Percentiles rank a stretch among this genome's conserved stretches.
These are phyloP conservation scores for Argyrosomus japonicus DNA, from an alignment of 2,113 vertebrate genomes.

Conservation along the genomic window DNA sequence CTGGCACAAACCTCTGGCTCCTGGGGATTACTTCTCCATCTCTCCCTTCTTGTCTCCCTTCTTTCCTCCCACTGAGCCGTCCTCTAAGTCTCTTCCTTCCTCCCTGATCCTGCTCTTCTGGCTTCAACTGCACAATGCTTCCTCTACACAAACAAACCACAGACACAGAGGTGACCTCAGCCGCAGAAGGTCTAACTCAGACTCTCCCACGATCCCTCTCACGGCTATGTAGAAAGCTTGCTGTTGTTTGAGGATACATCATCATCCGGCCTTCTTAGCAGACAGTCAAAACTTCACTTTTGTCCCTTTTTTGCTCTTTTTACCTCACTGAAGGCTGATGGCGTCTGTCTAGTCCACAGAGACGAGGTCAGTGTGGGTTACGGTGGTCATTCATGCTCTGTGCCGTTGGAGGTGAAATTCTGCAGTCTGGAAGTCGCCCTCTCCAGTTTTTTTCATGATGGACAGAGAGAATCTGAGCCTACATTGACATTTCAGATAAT, in stretches of 20 bases:
- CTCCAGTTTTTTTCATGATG: not conserved
- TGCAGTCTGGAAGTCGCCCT: not conserved
- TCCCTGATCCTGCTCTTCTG: conserved; percentile 64
- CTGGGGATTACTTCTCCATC: conserved; percentile 72
- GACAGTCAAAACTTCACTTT: not conserved
- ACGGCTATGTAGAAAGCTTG: not conserved
- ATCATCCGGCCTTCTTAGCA: not conserved
- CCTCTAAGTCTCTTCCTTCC: conserved; percentile 80
- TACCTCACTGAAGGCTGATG: not conserved
- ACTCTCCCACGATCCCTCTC: conserved; percentile 48
- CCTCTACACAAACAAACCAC: conserved; percentile 69
- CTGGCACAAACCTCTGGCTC: conserved; percentile 69
- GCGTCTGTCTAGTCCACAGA: not conserved
- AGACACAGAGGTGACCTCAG: conserved; percentile 71
- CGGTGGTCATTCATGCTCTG: not conserved
- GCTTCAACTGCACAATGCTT: conserved; percentile 71
- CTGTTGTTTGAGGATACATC: conserved; percentile 1
- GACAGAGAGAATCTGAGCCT: not conserved
- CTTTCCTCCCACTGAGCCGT: conserved; percentile 73
- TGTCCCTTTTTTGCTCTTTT: not conserved
- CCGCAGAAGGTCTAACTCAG: conserved; percentile 32
- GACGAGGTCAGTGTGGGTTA: not conserved
- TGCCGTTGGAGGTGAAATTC: not conserved
- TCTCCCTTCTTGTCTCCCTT: conserved; percentile 65
- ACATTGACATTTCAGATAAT: conserved; percentile 37